Evolutionary conservation across 2,797 vertebrate species (phyloP).

Genomic region (Knipowitschia caucasica): DNA sequence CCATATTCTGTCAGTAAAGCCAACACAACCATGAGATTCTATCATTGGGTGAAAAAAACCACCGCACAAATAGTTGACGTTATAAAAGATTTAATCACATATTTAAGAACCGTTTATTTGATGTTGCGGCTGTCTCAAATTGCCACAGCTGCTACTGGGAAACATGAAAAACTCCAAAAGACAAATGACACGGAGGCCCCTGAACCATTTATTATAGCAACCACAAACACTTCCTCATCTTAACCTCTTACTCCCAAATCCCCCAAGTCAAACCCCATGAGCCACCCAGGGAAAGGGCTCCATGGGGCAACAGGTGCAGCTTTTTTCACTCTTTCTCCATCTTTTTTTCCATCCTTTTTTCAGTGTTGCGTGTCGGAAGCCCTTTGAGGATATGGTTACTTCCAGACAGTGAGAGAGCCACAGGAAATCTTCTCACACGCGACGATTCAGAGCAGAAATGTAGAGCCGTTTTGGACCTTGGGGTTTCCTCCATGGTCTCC

Average conservation of each 20-base stretch:
- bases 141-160: not conserved
- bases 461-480: conserved; percentile 66
- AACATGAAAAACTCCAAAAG: not conserved
- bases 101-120: too few relatives aligned
- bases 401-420: conserved; percentile 72
- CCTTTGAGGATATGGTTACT: conserved; percentile 82
- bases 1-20: too few relatives aligned
- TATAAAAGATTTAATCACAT: too few relatives aligned
- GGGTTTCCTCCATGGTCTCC: conserved; percentile 71
- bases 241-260: conserved; percentile 44
- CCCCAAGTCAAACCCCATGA: conserved; percentile 47
- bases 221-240: conserved; percentile 49
- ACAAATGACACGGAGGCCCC: conserved; percentile 10
- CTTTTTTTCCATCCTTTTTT: conserved; percentile 36
- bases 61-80: too few relatives aligned
- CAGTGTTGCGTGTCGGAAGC: conserved; percentile 72
- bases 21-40: too few relatives aligned
- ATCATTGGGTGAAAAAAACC: too few relatives aligned
- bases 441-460: conserved; percentile 73
- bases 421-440: conserved; percentile 82
- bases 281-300: conserved; percentile 58
- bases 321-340: conserved; percentile 8
- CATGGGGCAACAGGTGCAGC: conserved; percentile 74
- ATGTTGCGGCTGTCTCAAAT: not conserved
- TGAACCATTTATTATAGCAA: conserved; percentile 31